phyloP scores from a whole-genome alignment of 2,888 invertebrate genomes.

The Rotaria sp. region DNA sequence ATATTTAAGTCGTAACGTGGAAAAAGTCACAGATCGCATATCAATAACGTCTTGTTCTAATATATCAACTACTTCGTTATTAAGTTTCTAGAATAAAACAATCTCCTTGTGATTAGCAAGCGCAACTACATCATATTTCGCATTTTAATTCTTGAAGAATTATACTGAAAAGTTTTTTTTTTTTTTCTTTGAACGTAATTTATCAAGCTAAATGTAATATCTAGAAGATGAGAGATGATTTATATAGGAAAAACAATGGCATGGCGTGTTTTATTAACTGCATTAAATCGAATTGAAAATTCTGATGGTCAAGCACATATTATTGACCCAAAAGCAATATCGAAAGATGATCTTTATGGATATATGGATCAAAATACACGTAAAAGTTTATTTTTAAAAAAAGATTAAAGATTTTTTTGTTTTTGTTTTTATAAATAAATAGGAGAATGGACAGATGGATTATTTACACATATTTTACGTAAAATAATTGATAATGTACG shows the following conservation, averaged over 20 bases:
- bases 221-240: too few species aligned
- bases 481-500: slow-evolving; percentile 95
- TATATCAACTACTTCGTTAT: too few species aligned
- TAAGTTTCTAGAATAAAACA: too few species aligned
- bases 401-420: neutral
- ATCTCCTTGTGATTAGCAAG: too few species aligned
- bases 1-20: too few species aligned
- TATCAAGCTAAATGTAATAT: too few species aligned
- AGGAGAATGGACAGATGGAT: slow-evolving; percentile 97
- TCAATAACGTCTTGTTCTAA: too few species aligned
- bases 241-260: slow-evolving; percentile 78
- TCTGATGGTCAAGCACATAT: slow-evolving; percentile 91
- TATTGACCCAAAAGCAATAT: slow-evolving; percentile 92
- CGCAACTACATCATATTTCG: too few species aligned
- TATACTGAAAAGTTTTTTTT: too few species aligned
- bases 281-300: slow-evolving; percentile 84
- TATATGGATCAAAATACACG: slow-evolving; percentile 95
- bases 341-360: slow-evolving; percentile 94
- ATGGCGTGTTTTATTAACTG: slow-evolving; percentile 85
- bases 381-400: slow-evolving; percentile 58
- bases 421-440: neutral
- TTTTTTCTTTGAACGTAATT: too few species aligned
- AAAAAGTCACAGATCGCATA: too few species aligned
- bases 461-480: slow-evolving; percentile 92
- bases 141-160: too few species aligned